phyloP scores from a whole-genome alignment of 35 echinoderm and acorn worm species.

The Lytechinus variegatus region DNA sequence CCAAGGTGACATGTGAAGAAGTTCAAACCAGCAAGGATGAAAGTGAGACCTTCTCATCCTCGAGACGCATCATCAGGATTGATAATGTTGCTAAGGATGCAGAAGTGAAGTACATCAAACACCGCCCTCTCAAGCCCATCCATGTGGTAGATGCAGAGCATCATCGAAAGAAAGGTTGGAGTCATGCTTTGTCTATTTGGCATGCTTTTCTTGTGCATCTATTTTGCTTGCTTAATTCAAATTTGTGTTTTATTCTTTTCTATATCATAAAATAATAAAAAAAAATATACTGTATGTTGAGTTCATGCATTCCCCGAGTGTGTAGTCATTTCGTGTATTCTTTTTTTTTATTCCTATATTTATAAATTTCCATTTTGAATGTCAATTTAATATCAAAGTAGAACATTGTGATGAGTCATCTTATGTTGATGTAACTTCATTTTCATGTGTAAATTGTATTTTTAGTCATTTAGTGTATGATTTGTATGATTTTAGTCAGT shows the following conservation, averaged over 20 bases:
- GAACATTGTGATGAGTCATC: background rate
- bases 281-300: background rate
- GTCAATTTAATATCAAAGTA: too few relatives aligned
- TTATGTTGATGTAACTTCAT: background rate
- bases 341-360: background rate
- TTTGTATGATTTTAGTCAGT: background rate
- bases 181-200: slow-evolving; percentile 12
- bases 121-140: slow-evolving; percentile 90
- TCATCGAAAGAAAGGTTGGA: slow-evolving; percentile 82
- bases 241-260: background rate
- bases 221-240: background rate
- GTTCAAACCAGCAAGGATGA: slow-evolving; percentile 30
- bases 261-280: background rate
- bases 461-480: background rate
- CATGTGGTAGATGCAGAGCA: slow-evolving; percentile 89
- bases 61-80: slow-evolving; percentile 59
- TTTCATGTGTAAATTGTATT: background rate
- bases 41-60: slow-evolving; percentile 3
- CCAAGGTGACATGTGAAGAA: slow-evolving; percentile 60
- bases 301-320: background rate
- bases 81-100: slow-evolving; percentile 62
- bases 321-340: background rate
- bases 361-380: background rate
- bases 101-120: slow-evolving; percentile 73
- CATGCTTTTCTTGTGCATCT: slow-evolving; percentile 22